phyloP scores from a whole-genome alignment of 2,888 invertebrate genomes.

The Pharmacophagus antenor region DNA sequence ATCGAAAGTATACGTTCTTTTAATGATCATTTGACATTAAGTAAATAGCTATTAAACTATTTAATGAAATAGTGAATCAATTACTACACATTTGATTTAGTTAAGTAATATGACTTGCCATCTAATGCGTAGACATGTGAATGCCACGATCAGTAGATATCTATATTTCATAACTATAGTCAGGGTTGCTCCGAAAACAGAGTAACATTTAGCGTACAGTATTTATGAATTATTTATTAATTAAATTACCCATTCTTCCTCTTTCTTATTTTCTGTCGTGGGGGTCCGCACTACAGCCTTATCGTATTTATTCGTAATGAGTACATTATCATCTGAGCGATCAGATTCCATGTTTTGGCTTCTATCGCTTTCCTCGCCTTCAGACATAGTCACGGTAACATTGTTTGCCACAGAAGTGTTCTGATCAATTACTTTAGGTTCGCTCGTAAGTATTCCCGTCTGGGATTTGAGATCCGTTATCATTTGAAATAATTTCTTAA shows the following conservation, averaged over 20 bases:
- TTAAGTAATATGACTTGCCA: too few species aligned
- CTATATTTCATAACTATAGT: too few species aligned
- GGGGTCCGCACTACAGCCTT: constrained; percentile 29
- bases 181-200: too few species aligned
- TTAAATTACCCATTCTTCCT: constrained; percentile 40
- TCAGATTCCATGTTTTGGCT: constrained; percentile 41
- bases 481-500: constrained; percentile 47
- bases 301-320: constrained; percentile 43
- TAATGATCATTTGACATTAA: too few species aligned
- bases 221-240: not conserved
- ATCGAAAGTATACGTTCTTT: too few species aligned
- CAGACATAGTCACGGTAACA: constrained; percentile 32
- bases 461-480: constrained; percentile 46
- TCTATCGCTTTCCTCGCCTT: constrained; percentile 33
- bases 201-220: not conserved
- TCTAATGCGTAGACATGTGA: too few species aligned
- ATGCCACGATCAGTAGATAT: too few species aligned
- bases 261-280: constrained; percentile 5
- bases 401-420: constrained; percentile 43
- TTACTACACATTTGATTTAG: too few species aligned
- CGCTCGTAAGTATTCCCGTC: constrained; percentile 26
- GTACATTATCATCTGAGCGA: constrained; percentile 43
- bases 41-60: too few species aligned
- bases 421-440: constrained; percentile 33
- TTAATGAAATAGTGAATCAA: too few species aligned